Conservation (phyloP, 2,797 vertebrate genomes). For the Crypturellus tataupa region DNA sequence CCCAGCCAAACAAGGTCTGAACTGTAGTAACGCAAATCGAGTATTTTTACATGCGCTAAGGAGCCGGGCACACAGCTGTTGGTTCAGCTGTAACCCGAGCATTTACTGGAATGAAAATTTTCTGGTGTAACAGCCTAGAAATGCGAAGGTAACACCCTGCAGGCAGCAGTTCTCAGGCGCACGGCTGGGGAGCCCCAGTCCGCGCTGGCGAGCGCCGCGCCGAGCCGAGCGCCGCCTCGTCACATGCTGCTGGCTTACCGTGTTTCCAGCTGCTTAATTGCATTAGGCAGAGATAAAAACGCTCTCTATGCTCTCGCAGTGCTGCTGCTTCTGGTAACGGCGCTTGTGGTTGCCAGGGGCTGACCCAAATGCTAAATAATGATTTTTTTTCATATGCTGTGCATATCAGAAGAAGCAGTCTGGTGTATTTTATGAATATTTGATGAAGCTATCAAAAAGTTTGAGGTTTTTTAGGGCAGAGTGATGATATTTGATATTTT, state of each 20-base stretch:
- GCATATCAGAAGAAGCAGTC: background rate
- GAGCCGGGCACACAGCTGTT: conserved; percentile 16
- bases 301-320: fast-evolving
- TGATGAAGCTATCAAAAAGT: background rate
- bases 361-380: background rate
- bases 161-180: background rate
- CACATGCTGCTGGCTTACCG: background rate
- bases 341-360: background rate
- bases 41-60: background rate
- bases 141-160: background rate
- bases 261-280: background rate
- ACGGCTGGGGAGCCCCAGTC: background rate
- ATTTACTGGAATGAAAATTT: background rate
- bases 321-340: background rate
- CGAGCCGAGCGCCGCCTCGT: background rate
- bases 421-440: fast-evolving
- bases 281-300: background rate
- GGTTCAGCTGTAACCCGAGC: conserved; percentile 35
- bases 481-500: background rate
- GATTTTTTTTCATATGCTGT: background rate
- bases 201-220: background rate
- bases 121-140: conserved; percentile 11
- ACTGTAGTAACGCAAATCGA: background rate
- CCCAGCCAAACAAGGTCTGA: background rate
- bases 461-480: background rate